These are phyloP conservation scores for Cryptus viduatorius DNA, from an alignment of 2,888 invertebrate genomes.

Conservation along the genomic window DNA sequence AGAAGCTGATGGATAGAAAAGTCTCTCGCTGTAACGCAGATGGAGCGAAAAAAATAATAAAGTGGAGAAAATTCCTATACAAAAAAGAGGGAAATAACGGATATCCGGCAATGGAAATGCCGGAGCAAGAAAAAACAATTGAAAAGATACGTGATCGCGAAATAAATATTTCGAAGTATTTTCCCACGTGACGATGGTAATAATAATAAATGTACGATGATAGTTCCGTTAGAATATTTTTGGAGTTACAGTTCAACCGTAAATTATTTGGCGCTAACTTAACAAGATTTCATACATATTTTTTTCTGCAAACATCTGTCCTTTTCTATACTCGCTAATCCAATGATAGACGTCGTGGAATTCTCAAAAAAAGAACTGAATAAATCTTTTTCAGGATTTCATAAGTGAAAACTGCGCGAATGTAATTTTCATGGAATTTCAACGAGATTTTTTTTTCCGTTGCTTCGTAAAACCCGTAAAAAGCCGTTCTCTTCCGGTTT, in stretches of 20 bases:
- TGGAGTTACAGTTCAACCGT: neutral
- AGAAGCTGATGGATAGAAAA: constrained; percentile 10
- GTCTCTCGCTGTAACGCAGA: constrained; percentile 2
- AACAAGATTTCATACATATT: neutral
- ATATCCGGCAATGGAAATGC: constrained; percentile 12
- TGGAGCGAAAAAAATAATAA: neutral
- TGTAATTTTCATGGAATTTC: neutral
- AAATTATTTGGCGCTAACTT: neutral
- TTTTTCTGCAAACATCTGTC: neutral
- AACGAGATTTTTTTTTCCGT: neutral
- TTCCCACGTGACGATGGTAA: neutral
- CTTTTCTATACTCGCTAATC: neutral
- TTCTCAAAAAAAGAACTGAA: no score
- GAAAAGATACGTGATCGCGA: constrained; percentile 14
- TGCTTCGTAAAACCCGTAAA: neutral
- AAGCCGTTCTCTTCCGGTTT: no score
- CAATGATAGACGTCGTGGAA: neutral
- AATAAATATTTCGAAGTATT: neutral
- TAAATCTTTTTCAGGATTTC: neutral
- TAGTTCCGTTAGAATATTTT: no score
- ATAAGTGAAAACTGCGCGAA: neutral
- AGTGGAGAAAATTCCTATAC: constrained; percentile 8
- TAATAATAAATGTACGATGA: neutral
- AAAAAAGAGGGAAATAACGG: neutral
- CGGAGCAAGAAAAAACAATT: neutral